Base-by-base conservation (phyloP, 2,113 vertebrate genomes). In the Uria aalge region DNA sequence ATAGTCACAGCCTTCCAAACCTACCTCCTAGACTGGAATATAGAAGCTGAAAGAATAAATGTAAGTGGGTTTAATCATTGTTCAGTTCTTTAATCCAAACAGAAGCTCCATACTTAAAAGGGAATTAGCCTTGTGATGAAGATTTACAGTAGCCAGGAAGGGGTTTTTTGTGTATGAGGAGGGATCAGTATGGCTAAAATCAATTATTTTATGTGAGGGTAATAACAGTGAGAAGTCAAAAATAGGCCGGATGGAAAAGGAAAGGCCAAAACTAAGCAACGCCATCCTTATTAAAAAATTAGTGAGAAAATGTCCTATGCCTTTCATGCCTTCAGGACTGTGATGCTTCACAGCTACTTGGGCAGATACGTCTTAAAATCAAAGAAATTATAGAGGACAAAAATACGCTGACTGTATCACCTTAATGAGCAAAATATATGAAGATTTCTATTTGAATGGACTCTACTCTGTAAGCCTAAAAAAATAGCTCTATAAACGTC, bases 1-100 rank as follows among this genome's bases (percentile, higher is more conserved):
- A 94, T 32, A 40, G 32, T 94, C 84, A 92, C 56, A 55, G 50
- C n/a, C 53, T 71, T 85, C 71, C 80, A 95, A 95, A 95, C 38
- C 69, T 55, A 47, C 69, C 62, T 66, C 55, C 23, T 63, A 53
- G 55, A 90, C 27, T 90, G 6, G 59, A 95, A 95, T 24, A 29
- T 1, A 92, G 88, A 45, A 90, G 23, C 26, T 10, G 5, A 96
- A 91, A 96, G 7, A 89, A 84, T 68, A 94, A 91, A 87, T 59
- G 1, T 45, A 88, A 95, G 15, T 48, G 53, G 30, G 75, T 96
- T 90, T 92, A 90, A 89, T 60, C 5, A 3, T 18, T 55, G 30
- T n/a, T 81, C 64, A 66, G 17, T 56, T 12, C 27, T 75, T 94
- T 88, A 85, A 88, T 76, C 43, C 63, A 85, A 95, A 92, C 9